Evolutionary conservation across 2,888 invertebrate genomes (phyloP).

Genomic region (Deroplatys truncata): DNA sequence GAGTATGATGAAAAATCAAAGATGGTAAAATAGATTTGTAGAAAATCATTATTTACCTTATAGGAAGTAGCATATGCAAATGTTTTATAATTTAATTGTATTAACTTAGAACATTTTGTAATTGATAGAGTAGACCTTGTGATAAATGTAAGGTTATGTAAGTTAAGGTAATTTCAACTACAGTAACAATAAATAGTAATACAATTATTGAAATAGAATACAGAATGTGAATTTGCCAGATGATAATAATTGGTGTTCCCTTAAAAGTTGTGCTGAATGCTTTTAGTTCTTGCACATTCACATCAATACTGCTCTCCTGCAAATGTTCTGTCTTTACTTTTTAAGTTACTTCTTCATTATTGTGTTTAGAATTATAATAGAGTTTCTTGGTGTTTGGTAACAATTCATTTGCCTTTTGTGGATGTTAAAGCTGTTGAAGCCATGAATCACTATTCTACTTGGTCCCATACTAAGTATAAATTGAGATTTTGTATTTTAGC

Average conservation of each 20-base stretch:
- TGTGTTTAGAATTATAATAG: background rate
- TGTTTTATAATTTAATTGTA: background rate
- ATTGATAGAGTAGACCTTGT: background rate
- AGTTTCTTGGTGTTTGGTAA: background rate
- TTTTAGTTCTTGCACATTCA: background rate
- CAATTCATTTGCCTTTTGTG: background rate
- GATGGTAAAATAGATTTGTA: background rate
- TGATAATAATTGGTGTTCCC: background rate
- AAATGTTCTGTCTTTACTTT: background rate
- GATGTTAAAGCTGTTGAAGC: background rate
- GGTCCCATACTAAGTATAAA: background rate
- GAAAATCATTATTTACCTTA: background rate
- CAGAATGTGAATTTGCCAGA: background rate
- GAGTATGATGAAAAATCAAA: background rate
- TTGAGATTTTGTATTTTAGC: background rate
- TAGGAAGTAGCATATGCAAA: background rate
- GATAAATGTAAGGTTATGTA: background rate
- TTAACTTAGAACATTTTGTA: background rate
- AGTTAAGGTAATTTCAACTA: background rate
- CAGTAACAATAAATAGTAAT: background rate
- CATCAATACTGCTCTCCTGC: background rate
- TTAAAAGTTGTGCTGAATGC: background rate
- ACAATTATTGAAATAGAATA: background rate
- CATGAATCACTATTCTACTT: background rate
- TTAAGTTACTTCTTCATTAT: background rate